Evolutionary conservation across 2,113 vertebrate species (phyloP), one percentile per base, ranked within the genome.

Genomic region (human (Homo sapiens)): DNA sequence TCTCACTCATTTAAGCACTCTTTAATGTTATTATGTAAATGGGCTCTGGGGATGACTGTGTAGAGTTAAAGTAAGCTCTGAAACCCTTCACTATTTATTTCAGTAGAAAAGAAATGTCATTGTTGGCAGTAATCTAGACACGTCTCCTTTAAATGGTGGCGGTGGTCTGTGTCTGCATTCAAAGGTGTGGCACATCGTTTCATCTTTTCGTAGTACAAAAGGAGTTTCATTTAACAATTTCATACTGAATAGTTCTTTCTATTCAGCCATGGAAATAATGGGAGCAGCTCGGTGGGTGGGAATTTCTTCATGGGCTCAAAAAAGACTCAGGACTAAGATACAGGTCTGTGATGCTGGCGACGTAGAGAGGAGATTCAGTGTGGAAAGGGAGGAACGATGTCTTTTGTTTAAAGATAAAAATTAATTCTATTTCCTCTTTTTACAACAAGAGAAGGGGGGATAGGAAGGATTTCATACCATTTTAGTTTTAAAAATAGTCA

Each of bases 241-340:
- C 11, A 78, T 92, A 90, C 35, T 55, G 48, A 84, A 76, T 9
- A 78, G 30, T 90, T 35, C 25, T 79, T 96, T 95, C 70, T 97
- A 3, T 73, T 92, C 57, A 97, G 50, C 45, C 23, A 27, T 81
- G 57, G 27, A 93, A 93, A 87, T 97, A 93, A 95, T 88, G 45
- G 78, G 57, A 95, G 25, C 55, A 82, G 32, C 55, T 78, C 73
- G 43, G n/a, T 90, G 50, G 61, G 78, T 90, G 86, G 75, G 50
- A 78, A 40, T 97, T 92, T 94, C 82, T 96, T 87, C 16, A 40
- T 7, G 59, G 79, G 45, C 40, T 96, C 72, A 85, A 45, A 76
- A 86, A 75, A 79, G 59, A 83, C 61, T 73, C 25, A 73, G 55
- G 72, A 89, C 84, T 61, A 22, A 85, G 90, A 35, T 68, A 66